These are phyloP conservation scores for Microcebus ravelobensis DNA, from an alignment of 2,113 vertebrate species.

Conservation along the genomic window DNA sequence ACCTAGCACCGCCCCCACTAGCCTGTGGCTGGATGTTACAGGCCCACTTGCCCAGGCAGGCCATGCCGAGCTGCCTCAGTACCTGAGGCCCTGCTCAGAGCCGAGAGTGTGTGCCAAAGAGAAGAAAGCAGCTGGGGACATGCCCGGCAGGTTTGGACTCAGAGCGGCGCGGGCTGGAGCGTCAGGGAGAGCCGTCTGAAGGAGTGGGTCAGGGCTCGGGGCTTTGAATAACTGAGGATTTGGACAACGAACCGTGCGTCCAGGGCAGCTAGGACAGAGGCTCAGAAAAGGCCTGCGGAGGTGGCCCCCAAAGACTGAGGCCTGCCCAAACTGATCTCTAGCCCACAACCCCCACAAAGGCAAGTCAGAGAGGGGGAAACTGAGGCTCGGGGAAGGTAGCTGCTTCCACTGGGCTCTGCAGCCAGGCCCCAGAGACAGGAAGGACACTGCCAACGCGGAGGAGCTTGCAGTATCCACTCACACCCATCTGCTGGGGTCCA, in stretches of 20 bases:
- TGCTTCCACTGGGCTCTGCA: rapidly evolving
- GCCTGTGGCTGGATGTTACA: background rate
- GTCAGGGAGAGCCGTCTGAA: background rate
- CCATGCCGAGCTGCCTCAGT: background rate
- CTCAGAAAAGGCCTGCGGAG: background rate
- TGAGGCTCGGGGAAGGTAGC: background rate
- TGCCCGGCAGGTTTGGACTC: background rate
- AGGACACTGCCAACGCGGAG: background rate
- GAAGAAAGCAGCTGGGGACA: background rate
- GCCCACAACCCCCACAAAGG: background rate
- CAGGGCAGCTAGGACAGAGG: background rate
- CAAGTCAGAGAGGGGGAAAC: background rate
- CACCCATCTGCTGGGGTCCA: background rate
- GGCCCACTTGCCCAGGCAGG: background rate
- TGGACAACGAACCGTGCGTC: background rate
- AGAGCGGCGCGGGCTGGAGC: too few relatives aligned
- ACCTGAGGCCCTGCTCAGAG: background rate
- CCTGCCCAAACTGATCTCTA: background rate
- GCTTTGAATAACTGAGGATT: background rate
- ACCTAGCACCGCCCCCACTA: background rate
- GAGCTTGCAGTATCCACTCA: background rate
- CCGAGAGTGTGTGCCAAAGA: background rate
- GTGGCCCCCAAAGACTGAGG: background rate
- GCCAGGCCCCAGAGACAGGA: background rate
- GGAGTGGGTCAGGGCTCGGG: background rate